Evolutionary conservation across 2,888 invertebrate genomes (phyloP).

Genomic region (Diabrotica balteata): DNA sequence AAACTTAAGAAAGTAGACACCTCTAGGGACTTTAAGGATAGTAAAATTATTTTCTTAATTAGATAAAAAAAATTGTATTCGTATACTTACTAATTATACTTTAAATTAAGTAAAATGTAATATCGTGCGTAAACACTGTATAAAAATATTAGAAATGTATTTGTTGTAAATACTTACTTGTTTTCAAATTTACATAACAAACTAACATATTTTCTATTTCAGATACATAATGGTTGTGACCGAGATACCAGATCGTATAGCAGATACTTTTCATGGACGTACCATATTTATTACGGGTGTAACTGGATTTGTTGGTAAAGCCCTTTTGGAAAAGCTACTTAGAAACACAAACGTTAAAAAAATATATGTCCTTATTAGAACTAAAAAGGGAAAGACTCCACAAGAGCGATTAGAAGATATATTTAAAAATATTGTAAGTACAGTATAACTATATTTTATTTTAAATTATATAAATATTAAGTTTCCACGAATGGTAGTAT

Average conservation of each 20-base stretch:
- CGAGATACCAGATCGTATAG: conserved; percentile 41
- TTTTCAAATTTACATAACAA: too few species aligned
- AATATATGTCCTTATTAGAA: conserved; percentile 57
- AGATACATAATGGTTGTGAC: conserved; percentile 19
- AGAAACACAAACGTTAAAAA: conserved; percentile 56
- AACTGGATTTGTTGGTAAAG: conserved; percentile 61
- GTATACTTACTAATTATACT: too few species aligned
- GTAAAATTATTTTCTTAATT: too few species aligned
- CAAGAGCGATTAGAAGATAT: conserved; percentile 56
- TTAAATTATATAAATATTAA: too few species aligned
- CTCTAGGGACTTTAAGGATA: too few species aligned
- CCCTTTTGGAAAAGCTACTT: conserved; percentile 59
- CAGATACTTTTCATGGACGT: conserved; percentile 47
- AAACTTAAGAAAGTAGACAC: too few species aligned
- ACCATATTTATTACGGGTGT: conserved; percentile 60
- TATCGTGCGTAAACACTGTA: too few species aligned
- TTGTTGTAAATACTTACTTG: too few species aligned
- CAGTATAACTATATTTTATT: neutral
- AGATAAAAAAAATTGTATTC: too few species aligned
- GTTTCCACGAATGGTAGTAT: too few species aligned
- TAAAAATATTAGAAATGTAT: too few species aligned
- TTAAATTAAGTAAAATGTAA: too few species aligned
- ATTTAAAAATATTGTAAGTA: conserved; percentile 49
- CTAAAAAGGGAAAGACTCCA: conserved; percentile 56
- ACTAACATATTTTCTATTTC: neutral